Conservation (phyloP, 2,113 vertebrate species). For the Elephas maximus region DNA sequence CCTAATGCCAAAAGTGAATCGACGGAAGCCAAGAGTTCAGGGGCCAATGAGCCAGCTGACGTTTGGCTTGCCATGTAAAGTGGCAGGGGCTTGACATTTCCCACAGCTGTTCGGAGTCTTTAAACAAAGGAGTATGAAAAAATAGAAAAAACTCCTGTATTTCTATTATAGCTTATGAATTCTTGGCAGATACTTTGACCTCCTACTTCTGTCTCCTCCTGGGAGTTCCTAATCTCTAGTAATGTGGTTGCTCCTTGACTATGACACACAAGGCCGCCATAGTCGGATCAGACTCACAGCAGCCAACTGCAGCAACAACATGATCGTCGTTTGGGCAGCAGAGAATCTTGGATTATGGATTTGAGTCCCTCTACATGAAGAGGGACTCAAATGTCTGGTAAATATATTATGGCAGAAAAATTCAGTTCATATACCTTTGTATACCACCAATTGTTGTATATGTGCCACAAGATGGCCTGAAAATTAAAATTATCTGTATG, state of each 20-base stretch:
- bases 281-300: background rate
- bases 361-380: background rate
- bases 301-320: background rate
- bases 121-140: background rate
- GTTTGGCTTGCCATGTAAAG: background rate
- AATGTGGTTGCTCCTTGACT: slow-evolving; percentile 6
- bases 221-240: background rate
- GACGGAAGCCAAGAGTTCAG: slow-evolving; percentile 8
- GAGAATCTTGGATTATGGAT: background rate
- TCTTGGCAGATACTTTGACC: slow-evolving; percentile 16
- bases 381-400: slow-evolving; percentile 31
- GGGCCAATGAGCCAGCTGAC: slow-evolving; percentile 24
- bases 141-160: background rate
- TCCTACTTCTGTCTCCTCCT: rapidly evolving
- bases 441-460: background rate
- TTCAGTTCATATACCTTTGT: slow-evolving; percentile 12
- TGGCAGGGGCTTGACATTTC: background rate
- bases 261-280: background rate
- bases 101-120: background rate
- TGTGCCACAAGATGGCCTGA: slow-evolving; percentile 49
- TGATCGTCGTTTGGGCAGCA: background rate
- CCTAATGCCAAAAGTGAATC: background rate
- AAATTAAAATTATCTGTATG: slow-evolving; percentile 45
- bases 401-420: background rate
- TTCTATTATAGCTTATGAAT: background rate